These are phyloP conservation scores for Halocynthia aurantium DNA, from an alignment of 23 tunicate species.

Conservation along the genomic window DNA sequence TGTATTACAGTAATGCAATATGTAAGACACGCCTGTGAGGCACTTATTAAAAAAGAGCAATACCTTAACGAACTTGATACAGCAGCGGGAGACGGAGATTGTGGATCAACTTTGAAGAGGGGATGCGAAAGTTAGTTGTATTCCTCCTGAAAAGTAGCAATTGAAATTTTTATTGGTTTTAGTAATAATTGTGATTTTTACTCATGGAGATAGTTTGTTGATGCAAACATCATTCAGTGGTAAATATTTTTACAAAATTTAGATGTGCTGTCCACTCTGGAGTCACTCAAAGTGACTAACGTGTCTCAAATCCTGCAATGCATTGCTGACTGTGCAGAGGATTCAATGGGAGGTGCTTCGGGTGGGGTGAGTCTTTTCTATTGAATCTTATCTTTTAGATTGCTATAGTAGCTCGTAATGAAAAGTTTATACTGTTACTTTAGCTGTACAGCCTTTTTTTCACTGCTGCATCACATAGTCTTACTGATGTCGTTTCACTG, in stretches of 20 bases:
- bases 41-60: constrained; percentile 46
- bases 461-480: constrained; percentile 62
- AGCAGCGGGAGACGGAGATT: constrained; percentile 94
- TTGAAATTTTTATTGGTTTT: not conserved
- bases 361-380: constrained; percentile 14
- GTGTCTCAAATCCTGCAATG: constrained; percentile 22
- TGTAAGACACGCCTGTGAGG: constrained; percentile 43
- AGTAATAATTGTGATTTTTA: not conserved
- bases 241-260: not conserved
- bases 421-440: not conserved
- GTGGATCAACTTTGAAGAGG: constrained; percentile 89
- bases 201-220: not conserved
- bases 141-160: not conserved
- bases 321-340: constrained; percentile 70
- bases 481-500: constrained; percentile 6
- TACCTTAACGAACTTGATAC: constrained; percentile 76
- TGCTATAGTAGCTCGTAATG: not conserved
- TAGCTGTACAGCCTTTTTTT: constrained; percentile 77
- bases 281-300: constrained; percentile 15
- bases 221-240: too few species aligned
- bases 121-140: constrained; percentile 25
- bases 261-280: constrained; percentile 31
- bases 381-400: not conserved
- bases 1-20: not conserved
- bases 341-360: constrained; percentile 80